These are phyloP conservation scores for Pelobates cultripes DNA, from an alignment of 2,797 vertebrate genomes.

Conservation along the genomic window DNA sequence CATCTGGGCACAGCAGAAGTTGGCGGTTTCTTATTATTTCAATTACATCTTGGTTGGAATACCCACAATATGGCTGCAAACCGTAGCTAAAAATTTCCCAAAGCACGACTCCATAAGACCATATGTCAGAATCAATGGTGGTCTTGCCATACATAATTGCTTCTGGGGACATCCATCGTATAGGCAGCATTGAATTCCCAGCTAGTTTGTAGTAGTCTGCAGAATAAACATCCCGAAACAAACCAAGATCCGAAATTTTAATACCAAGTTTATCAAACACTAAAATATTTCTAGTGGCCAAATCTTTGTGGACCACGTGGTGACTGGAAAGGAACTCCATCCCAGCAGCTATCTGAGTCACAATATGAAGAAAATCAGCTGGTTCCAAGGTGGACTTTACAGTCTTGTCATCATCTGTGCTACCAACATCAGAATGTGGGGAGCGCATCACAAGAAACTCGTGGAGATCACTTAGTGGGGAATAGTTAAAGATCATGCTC, in stretches of 20 bases:
- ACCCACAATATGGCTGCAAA: conserved; percentile 95
- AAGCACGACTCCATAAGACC: conserved; percentile 92
- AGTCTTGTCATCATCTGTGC: conserved; percentile 91
- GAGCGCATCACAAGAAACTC: conserved; percentile 96
- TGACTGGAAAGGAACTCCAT: conserved; percentile 96
- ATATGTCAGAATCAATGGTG: conserved; percentile 93
- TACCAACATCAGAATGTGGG: conserved; percentile 92
- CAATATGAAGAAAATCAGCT: conserved; percentile 89
- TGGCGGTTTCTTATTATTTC: conserved; percentile 92
- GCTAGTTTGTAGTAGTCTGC: conserved; percentile 94
- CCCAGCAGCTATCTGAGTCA: conserved; percentile 89
- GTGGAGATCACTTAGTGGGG: conserved; percentile 88
- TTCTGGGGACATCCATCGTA: conserved; percentile 97
- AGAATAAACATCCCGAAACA: conserved; percentile 93
- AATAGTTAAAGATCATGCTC: conserved; percentile 93
- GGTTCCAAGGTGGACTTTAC: conserved; percentile 91
- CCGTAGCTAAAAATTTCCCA: conserved; percentile 98
- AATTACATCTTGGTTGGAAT: conserved; percentile 95
- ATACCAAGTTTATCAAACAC: conserved; percentile 90
- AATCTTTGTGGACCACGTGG: conserved; percentile 92
- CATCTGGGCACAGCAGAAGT: conserved; percentile 89
- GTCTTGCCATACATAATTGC: conserved; percentile 92
- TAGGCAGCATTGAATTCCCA: conserved; percentile 85
- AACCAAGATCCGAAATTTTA: conserved; percentile 91
- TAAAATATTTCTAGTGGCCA: conserved; percentile 90